Evolutionary conservation across 2,888 invertebrate species (phyloP).

Genomic region (Drepana falcataria): DNA sequence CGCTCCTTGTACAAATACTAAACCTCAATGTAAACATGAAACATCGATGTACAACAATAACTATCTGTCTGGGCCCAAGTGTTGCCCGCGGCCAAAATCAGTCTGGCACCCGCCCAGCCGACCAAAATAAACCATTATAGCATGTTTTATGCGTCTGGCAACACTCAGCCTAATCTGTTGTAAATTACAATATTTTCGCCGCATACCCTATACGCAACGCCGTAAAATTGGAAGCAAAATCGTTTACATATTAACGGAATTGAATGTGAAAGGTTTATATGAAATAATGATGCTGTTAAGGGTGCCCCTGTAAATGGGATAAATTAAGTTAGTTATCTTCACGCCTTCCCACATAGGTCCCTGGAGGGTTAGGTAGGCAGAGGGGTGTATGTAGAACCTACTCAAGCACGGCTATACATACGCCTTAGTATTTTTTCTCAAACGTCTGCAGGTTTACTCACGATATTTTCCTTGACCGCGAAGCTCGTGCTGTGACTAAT

Average conservation of each 20-base stretch:
- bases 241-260: background rate
- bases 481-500: no score
- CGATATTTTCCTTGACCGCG: no score
- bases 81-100: slow-evolving; percentile 4
- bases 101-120: slow-evolving; percentile 37
- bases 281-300: no score
- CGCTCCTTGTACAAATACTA: slow-evolving; percentile 11
- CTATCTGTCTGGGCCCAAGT: slow-evolving; percentile 4
- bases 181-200: slow-evolving; percentile 14
- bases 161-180: slow-evolving; percentile 33
- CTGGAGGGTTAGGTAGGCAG: no score
- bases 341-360: no score
- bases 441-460: no score
- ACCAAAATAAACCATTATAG: slow-evolving; percentile 22
- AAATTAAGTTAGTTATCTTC: no score
- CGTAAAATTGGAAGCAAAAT: slow-evolving; percentile 3
- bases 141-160: slow-evolving; percentile 45
- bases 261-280: background rate
- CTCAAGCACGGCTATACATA: no score
- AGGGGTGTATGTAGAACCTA: no score
- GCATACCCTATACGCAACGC: background rate
- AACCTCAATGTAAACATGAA: slow-evolving; percentile 7
- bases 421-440: no score
- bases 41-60: slow-evolving; percentile 8
- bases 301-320: no score